Evolutionary conservation across 2,888 invertebrate species (phyloP), one percentile per base, ranked within the genome.

Genomic region (Allacma fusca): DNA sequence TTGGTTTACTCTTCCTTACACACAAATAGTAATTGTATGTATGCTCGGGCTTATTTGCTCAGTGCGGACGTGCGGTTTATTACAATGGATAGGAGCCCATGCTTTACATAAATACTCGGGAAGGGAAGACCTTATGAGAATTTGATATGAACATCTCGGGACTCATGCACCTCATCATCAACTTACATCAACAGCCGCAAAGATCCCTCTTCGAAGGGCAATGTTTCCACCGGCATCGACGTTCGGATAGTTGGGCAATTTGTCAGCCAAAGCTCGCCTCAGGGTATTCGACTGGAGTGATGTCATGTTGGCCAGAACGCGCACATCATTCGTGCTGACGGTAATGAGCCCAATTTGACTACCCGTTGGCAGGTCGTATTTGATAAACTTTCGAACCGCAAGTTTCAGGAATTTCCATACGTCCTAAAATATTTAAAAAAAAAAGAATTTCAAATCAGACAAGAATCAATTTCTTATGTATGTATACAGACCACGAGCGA

Each of bases 161-260:
- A 34, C 9, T 34, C n/a, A n/a, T n/a, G n/a, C n/a, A n/a, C 40
- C 5, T 40, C 40, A 40, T 40, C 40, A 40, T 40, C 19, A 40
- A 73, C 73, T 70, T 80, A 84, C 84, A 79, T 84, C 82, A 40
- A 84, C 83, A 78, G 84, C 83, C 59, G 82, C 82, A 71, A 81
- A 80, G 74, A 84, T 83, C 74, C 84, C 83, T 78, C 83, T 64
- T 21, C 83, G 78, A 26, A 84, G 81, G 43, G 84, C 82, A 76
- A 84, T 83, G 77, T 81, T 83, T 72, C 83, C 84, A 72, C 84
- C 84, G 57, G 81, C 80, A 80, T 84, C 83, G 29, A 83, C 83
- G 75, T 83, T 83, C n/a, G 84, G 84, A 73, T 84, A 84, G 80
- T 84, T 84, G 73, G 84, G 83, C 75, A 84, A 80, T 80, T 84